phyloP scores from a whole-genome alignment of 2,888 invertebrate species.

The Sturmia bella region DNA sequence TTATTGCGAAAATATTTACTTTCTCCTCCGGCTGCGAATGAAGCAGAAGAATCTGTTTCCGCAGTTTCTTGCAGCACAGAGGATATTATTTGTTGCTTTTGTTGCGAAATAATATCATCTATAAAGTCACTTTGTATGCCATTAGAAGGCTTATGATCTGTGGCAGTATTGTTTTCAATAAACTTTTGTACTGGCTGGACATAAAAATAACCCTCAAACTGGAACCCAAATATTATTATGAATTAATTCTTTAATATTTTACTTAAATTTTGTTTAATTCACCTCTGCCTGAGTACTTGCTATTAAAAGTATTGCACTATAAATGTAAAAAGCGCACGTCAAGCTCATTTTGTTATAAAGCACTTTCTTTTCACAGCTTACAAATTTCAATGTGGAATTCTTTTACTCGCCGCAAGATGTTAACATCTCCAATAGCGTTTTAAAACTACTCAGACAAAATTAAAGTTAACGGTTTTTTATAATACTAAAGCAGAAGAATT shows the following conservation, averaged over 20 bases:
- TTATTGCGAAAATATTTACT: constrained; percentile 73
- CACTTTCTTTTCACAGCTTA: constrained; percentile 13
- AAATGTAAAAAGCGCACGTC: constrained; percentile 15
- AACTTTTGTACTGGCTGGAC: constrained; percentile 63
- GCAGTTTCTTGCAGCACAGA: constrained; percentile 71
- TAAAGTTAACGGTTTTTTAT: constrained; percentile 75
- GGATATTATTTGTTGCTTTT: constrained; percentile 77
- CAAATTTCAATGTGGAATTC: background rate
- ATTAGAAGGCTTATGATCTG: constrained; percentile 31
- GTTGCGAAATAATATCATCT: constrained; percentile 78
- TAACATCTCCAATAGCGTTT: constrained; percentile 44
- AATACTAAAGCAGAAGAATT: constrained; percentile 51
- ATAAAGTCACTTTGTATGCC: constrained; percentile 77
- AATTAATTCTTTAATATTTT: background rate
- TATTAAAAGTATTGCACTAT: constrained; percentile 23
- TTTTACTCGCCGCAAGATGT: constrained; percentile 7
- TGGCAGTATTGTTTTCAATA: constrained; percentile 31
- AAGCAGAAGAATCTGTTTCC: background rate
- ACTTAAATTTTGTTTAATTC: background rate
- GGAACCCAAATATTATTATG: background rate
- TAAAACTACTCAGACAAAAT: constrained; percentile 73
- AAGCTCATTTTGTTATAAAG: constrained; percentile 42
- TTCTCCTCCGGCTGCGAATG: constrained; percentile 20
- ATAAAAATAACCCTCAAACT: constrained; percentile 71
- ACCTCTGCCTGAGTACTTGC: constrained; percentile 18